phyloP scores from a whole-genome alignment of 2,113 vertebrate species.

The Bubalus kerabau region DNA sequence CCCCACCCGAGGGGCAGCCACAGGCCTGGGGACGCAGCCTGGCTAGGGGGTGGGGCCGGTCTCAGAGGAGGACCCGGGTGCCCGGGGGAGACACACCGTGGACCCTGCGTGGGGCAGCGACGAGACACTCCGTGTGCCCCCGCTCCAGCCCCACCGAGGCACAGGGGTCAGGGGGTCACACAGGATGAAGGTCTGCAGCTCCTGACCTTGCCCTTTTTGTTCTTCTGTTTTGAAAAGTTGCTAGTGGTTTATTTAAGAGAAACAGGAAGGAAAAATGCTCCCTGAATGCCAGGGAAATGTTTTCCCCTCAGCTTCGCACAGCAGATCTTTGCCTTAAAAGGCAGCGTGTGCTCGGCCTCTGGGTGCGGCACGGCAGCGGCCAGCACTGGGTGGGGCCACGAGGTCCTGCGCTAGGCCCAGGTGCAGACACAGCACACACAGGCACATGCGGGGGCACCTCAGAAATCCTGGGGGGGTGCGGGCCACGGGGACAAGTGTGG shows the following conservation, averaged over 20 bases:
- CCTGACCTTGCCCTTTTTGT: constrained; percentile 51
- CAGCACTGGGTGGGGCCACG: constrained; percentile 63
- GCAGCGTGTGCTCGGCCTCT: constrained; percentile 66
- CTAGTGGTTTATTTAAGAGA: constrained; percentile 76
- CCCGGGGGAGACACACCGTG: fast-evolving
- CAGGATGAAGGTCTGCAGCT: background rate
- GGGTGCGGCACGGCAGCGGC: constrained; percentile 57
- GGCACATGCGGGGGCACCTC: background rate
- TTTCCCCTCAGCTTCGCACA: constrained; percentile 74
- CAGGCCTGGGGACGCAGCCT: too few species aligned
- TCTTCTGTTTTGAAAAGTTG: constrained; percentile 74
- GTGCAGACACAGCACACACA: too few species aligned
- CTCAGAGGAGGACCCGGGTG: background rate
- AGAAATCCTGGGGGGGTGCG: background rate
- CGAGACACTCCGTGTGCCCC: background rate
- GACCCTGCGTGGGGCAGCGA: background rate
- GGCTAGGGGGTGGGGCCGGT: background rate
- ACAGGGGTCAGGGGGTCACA: background rate
- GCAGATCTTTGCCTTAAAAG: constrained; percentile 81
- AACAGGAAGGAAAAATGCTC: constrained; percentile 77
- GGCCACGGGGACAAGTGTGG: background rate
- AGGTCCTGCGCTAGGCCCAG: background rate
- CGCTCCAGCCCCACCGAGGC: background rate
- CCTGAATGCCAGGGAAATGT: constrained; percentile 74
- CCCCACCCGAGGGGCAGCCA: background rate